Base-by-base conservation (phyloP, 2,888 invertebrate genomes). In the Lasius platythorax region DNA sequence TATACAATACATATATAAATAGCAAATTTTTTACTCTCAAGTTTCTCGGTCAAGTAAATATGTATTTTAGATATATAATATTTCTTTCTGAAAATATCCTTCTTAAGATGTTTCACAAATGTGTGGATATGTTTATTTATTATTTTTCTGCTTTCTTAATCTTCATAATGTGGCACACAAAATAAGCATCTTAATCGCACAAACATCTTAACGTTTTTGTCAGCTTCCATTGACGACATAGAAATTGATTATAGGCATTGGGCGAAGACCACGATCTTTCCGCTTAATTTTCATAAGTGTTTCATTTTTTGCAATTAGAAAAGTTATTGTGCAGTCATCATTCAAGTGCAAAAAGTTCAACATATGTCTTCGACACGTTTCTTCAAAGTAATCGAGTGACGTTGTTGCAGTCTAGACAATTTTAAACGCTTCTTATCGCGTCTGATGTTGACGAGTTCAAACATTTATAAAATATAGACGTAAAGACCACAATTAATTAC, bases 201-300 rank as follows among this genome's bases (percentile, higher is more conserved):
- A 72, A 72, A 33, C 2, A 67, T 64, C 37, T 37, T 37, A 37
- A 37, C 37, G 9, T 30, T 74, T 30, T 63, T 74, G 28, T 28
- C 37, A 8, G 28, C n/a, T 61, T 23, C 11, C 12, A 50, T 64
- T 64, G 30, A 46, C 23, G 8, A 28, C 15, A 63, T 30, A 43
- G 6, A 66, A 37, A 46, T 37, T 23, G 5, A 74, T 75, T 46
- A 46, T 74, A 73, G 12, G 0, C 12, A 18, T 12, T 11, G 15
- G 30, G 0, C 15, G 6, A 75, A 75, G 46, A 15, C 1, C 15
- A 50, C 4, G 15, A 33, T 56, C 6, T 33, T 66, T 46, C 1
- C 2, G 1, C 15, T 76, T 53, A 76, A 56, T 53, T 53, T 66
- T 66, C 6, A 66, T 67, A 37, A 76, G 6, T 67, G 18, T 5